Evolutionary conservation across 2,888 invertebrate species (phyloP), one percentile per base, ranked within the genome.

Genomic region (Aspidiotus rigidus): DNA sequence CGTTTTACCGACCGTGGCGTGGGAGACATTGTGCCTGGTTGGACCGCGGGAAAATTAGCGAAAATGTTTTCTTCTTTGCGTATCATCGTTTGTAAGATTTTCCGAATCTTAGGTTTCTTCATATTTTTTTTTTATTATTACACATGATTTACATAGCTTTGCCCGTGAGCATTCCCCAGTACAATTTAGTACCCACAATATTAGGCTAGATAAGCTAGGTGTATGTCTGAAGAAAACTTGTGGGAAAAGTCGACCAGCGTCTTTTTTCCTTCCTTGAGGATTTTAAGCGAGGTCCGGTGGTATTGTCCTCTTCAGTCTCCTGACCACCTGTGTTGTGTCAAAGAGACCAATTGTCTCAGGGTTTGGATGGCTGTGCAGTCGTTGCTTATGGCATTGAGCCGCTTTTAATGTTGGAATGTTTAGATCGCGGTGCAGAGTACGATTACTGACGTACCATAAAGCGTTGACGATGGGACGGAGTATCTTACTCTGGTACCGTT

Each of bases 401-500:
- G 49, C 49, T 28, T 55, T 17, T 64, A 54, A 13, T 53, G 67
- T 67, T 6, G 67, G 28, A 0, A 67, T 67, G 55, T 67, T 0
- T 7, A 67, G 61, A 9, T 67, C 67, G 3, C 59, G 56, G 17
- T 67, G 67, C 10, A 60, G 49, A 60, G 17, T n/a, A 15, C 39
- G 7, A 17, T 62, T 67, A 28, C 57, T 59, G 16, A 67, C 60
- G 40, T 62, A 62, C 67, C 67, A 67, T n/a, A 44, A 60, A n/a
- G 67, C 61, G 10, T 67, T 67, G 7, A 59, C 49, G 57, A 42
- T 67, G 41, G 39, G 40, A 13, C 61, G 61, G 2, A 67, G 61
- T 49, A n/a, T 62, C 17, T 49, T 62, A n/a, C 13, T 55, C 15
- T 9, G 15, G n/a, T n/a, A n/a, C n/a, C n/a, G n/a, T n/a, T n/a